These are phyloP conservation scores for Agriopis marginaria DNA, from an alignment of 2,888 invertebrate species.

Conservation along the genomic window DNA sequence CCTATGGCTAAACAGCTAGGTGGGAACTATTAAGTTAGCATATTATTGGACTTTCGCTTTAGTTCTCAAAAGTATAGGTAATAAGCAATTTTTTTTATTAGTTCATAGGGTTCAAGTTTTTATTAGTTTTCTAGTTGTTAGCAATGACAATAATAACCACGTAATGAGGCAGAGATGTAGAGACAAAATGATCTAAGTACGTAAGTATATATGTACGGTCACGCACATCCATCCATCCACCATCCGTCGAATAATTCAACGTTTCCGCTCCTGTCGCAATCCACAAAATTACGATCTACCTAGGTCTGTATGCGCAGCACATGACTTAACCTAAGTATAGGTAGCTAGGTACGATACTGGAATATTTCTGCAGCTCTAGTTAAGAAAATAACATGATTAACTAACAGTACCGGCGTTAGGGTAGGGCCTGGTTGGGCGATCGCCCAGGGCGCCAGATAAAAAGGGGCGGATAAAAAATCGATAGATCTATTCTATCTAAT, in stretches of 20 bases:
- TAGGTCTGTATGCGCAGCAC: background rate
- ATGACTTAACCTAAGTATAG: background rate
- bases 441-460: too few relatives aligned
- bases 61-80: background rate
- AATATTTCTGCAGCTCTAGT: background rate
- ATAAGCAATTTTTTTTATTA: too few relatives aligned
- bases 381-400: background rate
- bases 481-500: too few relatives aligned
- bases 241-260: constrained; percentile 14
- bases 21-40: too few relatives aligned
- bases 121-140: too few relatives aligned
- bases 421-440: too few relatives aligned
- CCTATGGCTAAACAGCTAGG: background rate
- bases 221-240: constrained; percentile 15
- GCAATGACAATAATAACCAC: too few relatives aligned
- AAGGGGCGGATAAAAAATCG: too few relatives aligned
- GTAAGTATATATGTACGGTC: background rate
- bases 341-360: background rate
- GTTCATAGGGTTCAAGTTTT: too few relatives aligned
- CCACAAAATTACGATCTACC: constrained; percentile 1
- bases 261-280: constrained; percentile 8
- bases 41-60: background rate
- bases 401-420: too few relatives aligned
- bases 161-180: background rate
- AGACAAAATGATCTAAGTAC: background rate